Evolutionary conservation across 2,113 vertebrate genomes (phyloP).

Genomic region (Oceanodroma tethys): DNA sequence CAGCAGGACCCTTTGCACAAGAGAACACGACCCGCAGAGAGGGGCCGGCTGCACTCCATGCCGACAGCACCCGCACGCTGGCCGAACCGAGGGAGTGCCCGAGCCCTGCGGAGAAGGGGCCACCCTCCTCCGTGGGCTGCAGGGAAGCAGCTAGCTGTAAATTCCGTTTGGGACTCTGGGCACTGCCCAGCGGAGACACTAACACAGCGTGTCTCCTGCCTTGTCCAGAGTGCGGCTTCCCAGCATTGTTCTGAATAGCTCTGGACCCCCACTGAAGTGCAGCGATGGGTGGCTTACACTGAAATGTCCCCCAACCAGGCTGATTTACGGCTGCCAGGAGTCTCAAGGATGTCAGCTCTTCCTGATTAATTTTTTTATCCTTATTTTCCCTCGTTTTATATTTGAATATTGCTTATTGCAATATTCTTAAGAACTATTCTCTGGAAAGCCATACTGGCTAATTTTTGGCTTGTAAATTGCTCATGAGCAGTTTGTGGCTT

Average conservation of each 20-base stretch:
- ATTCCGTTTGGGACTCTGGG: constrained; percentile 18
- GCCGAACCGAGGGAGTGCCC: rapidly evolving
- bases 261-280: constrained; percentile 49
- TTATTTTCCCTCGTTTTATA: constrained; percentile 63
- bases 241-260: constrained; percentile 64
- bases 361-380: constrained; percentile 69
- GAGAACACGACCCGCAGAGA: rapidly evolving
- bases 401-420: constrained; percentile 47
- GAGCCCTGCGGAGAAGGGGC: background rate
- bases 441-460: constrained; percentile 61
- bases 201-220: constrained; percentile 63
- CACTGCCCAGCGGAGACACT: constrained; percentile 65
- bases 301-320: constrained; percentile 53
- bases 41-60: background rate
- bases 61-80: background rate
- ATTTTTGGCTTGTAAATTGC: constrained; percentile 63
- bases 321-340: constrained; percentile 62
- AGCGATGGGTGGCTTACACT: constrained; percentile 58
- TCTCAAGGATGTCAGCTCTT: constrained; percentile 63
- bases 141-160: constrained; percentile 24
- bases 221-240: constrained; percentile 61
- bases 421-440: constrained; percentile 58
- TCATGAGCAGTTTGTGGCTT: constrained; percentile 54
- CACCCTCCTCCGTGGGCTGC: background rate
- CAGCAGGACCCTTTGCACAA: background rate